These are phyloP conservation scores for Neostethus bicornis DNA, from an alignment of 2,797 vertebrate genomes.

Conservation along the genomic window DNA sequence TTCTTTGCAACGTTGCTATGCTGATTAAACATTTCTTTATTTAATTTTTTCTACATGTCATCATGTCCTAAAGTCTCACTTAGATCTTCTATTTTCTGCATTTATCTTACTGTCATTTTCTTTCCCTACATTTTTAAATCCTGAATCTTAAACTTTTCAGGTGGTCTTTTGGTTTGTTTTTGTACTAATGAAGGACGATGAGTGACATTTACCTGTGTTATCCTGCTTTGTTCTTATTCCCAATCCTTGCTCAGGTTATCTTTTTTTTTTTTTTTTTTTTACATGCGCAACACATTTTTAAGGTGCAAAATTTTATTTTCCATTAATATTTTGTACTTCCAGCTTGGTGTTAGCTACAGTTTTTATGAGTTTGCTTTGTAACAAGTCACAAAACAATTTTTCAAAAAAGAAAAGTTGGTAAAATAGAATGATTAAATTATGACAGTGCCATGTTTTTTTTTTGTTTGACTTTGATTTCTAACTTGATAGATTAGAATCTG, in stretches of 20 bases:
- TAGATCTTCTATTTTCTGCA: conserved; percentile 8
- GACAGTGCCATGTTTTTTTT: conserved; percentile 5
- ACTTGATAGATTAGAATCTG: conserved; percentile 46
- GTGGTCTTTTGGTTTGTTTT: conserved; percentile 6
- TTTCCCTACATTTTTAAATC: neutral
- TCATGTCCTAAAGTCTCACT: conserved; percentile 30
- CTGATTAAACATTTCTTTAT: conserved; percentile 23
- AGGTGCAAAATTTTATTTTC: conserved; percentile 17
- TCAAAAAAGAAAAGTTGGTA: conserved; percentile 2
- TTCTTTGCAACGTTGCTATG: conserved; percentile 16
- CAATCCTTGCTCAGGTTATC: conserved; percentile 62
- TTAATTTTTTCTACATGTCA: conserved; percentile 5
- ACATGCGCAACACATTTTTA: conserved; percentile 39
- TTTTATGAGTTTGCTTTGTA: neutral
- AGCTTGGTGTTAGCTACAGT: neutral
- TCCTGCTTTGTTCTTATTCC: conserved; percentile 10
- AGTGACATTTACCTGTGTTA: neutral
- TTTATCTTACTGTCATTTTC: neutral
- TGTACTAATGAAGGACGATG: conserved; percentile 12
- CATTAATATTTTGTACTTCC: conserved; percentile 20
- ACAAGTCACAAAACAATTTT: neutral
- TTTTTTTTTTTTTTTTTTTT: conserved; percentile 8
- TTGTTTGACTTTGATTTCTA: conserved; percentile 31
- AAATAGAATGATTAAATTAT: conserved; percentile 8
- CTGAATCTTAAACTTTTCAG: conserved; percentile 13